Evolutionary conservation across 2,113 vertebrate species (phyloP), one percentile per base, ranked within the genome.

Genomic region (Dolichallabes microphthalmus): DNA sequence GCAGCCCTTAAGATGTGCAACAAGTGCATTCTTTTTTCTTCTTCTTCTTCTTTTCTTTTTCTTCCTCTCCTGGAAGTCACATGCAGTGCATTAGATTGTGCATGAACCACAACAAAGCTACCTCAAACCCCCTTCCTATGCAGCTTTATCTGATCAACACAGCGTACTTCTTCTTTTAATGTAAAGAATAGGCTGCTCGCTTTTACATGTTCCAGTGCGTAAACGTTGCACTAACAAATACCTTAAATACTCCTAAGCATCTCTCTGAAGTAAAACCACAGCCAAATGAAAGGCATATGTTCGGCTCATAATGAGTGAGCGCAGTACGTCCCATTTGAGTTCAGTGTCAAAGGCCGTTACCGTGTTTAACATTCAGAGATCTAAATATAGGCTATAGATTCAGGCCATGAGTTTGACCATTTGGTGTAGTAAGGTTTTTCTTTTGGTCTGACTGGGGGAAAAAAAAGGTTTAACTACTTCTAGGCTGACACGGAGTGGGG

Each of bases 361-460:
- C 88, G 88, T 89, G 85, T 88, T 80, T 86, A 87, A 76, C 69
- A 66, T 57, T 86, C 74, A 39, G 76, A 82, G 82, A 78, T 68
- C 45, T 73, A 19, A 74, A 74, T 86, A 75, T 35, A 81, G 73
- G 78, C 50, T 80, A 60, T 73, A 88, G 52, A 55, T 53, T 86
- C 76, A 76, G 68, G 27, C 76, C 20, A 74, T 19, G 30, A 55
- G 82, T 88, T 88, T 86, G 73, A 82, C 86, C 84, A 77, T 86
- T 86, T 82, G 55, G 53, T 57, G 68, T 61, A 71, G 61, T 86
- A 86, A 81, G 86, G 85, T 86, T 88, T 88, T 87, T 66, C 73
- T 57, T 85, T 50, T 52, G 32, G 79, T 88, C 79, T 85, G 63
- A 50, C 60, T 58, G n/a, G 63, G 68, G 57, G 32, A 73, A 86